These are phyloP conservation scores for Bovichtus variegatus DNA, from an alignment of 2,797 vertebrate genomes.

Conservation along the genomic window DNA sequence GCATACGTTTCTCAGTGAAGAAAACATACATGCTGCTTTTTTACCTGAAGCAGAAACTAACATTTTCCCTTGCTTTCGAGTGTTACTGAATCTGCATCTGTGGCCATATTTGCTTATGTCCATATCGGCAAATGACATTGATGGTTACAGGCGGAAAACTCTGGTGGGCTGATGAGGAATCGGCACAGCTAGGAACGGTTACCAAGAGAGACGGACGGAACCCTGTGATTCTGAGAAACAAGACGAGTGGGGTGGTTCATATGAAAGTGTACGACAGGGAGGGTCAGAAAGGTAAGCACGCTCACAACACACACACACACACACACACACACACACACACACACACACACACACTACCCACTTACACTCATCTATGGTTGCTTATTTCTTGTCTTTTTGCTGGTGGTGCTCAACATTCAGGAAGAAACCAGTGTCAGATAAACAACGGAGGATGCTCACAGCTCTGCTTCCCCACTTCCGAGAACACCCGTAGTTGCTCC, in stretches of 20 bases:
- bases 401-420: constrained; percentile 77
- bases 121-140: constrained; percentile 4
- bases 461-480: constrained; percentile 96
- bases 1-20: neutral
- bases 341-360: neutral
- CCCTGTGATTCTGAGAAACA: constrained; percentile 90
- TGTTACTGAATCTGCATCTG: neutral
- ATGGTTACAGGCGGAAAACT: constrained; percentile 91
- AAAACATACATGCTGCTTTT: neutral
- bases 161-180: constrained; percentile 98
- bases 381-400: constrained; percentile 7
- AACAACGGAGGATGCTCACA: constrained; percentile 98
- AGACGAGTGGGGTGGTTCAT: constrained; percentile 94
- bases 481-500: constrained; percentile 93
- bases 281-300: constrained; percentile 91
- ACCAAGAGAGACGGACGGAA: constrained; percentile 95
- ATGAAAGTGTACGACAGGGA: constrained; percentile 98
- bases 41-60: neutral
- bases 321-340: neutral
- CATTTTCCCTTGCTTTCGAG: neutral
- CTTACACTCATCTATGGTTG: neutral
- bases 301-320: neutral
- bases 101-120: neutral
- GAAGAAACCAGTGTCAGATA: constrained; percentile 93
- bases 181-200: constrained; percentile 93